These are phyloP conservation scores for Embidobia sp. DNA, from an alignment of 2,888 invertebrate genomes.

Conservation along the genomic window DNA sequence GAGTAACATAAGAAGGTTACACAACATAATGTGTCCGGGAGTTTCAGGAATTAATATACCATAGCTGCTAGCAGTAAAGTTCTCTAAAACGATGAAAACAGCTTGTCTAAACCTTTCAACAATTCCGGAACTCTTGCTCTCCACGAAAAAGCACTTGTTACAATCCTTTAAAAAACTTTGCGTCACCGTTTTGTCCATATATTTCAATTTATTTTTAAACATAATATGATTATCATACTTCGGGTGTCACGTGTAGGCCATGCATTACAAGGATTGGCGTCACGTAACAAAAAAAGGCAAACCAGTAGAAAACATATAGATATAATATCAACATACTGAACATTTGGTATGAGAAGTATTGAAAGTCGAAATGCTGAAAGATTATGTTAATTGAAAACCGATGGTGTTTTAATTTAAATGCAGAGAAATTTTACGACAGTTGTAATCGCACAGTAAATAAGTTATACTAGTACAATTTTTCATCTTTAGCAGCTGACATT, in stretches of 20 bases:
- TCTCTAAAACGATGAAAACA: conserved; percentile 75
- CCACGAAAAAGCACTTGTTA: conserved; percentile 71
- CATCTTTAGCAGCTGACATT: too few relatives aligned
- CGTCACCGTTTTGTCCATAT: neutral
- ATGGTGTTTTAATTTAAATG: too few relatives aligned
- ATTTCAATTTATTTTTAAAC: neutral
- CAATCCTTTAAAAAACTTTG: conserved; percentile 68
- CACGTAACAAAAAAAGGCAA: conserved; percentile 73
- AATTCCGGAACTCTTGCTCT: conserved; percentile 36
- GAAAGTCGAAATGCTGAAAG: conserved; percentile 70
- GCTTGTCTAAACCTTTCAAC: conserved; percentile 70
- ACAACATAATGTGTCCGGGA: conserved; percentile 70
- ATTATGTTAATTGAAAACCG: conserved; percentile 30
- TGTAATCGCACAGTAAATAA: too few relatives aligned
- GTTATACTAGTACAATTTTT: too few relatives aligned
- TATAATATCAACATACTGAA: conserved; percentile 70
- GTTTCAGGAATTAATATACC: conserved; percentile 70
- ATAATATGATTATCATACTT: conserved; percentile 50
- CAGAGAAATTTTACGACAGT: too few relatives aligned
- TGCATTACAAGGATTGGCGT: conserved; percentile 71
- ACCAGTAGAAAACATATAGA: conserved; percentile 75
- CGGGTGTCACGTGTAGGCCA: conserved; percentile 38
- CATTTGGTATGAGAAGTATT: conserved; percentile 69
- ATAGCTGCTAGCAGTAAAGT: conserved; percentile 74
- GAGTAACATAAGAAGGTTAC: conserved; percentile 73